Base-by-base conservation (phyloP, 2,113 vertebrate species). In the Chiloscyllium plagiosum region DNA sequence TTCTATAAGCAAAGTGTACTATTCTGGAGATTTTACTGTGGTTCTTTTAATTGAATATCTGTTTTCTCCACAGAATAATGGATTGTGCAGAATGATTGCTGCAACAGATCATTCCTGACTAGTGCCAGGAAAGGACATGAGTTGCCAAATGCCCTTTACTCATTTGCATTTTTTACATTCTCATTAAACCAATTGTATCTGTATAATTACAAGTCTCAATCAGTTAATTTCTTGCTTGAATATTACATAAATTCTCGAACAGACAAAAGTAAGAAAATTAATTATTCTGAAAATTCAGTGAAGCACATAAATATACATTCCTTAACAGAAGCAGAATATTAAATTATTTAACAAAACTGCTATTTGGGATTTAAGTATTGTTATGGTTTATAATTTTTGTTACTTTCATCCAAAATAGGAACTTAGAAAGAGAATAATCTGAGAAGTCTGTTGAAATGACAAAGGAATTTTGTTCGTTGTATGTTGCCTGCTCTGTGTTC, bases 261-360 rank as follows among this genome's bases (percentile, higher is more conserved):
- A 66, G 56, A 69, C 69, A 69, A 94, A 94, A 94, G 92, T 2
- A 90, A 90, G 65, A 68, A 94, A 70, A 69, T 69, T 24, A 68
- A 69, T 69, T 93, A 93, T 93, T 66, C 65, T 94, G 66, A 42
- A 94, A 94, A 69, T 94, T 94, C 92, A 94, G 66, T 47, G 20
- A 69, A 69, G 87, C 87, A 65, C 87, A 61, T 90, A n/a, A 94
- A 94, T 26, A 93, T 37, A 65, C 33, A 94, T 42, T 42, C 42
- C 33, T 65, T 69, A 65, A 68, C 61, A 42, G 20, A 47, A 70
- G 92, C 65, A 8, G 69, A 69, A 61, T 94, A 42, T 94, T 37
- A 93, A 66, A 93, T 66, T 22, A 12, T 94, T 94, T 94, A 1
- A 94, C 69, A 94, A 94, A 94, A 70, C 4, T 69, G 65, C 0